Base-by-base conservation (phyloP, 2,888 invertebrate species). In the Orthosia gracilis region DNA sequence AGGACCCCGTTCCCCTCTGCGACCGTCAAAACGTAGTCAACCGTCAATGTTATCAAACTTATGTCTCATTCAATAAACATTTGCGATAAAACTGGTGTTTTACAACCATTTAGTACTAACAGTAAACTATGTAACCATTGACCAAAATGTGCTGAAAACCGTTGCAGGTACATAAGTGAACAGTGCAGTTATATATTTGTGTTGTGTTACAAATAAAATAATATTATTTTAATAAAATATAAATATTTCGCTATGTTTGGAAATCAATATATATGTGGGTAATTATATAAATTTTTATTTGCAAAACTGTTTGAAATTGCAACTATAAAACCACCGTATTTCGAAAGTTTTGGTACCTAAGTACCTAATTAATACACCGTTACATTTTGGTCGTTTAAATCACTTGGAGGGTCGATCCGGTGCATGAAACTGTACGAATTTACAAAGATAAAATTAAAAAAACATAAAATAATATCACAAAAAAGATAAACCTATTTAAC, bases 191-290 rank as follows among this genome's bases (percentile, higher is more conserved):
- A 12, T 18, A 12, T 21, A 45, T 45, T 58, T 13, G 17, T 13
- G 26, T 15, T 5, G 15, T 50, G 23, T n/a, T 7, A 7, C 11
- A 59, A 65, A 23, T 67, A n/a, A 57, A 54, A 0, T 62, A n/a
- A 31, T 18, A n/a, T n/a, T n/a, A 26, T 17, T 52, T 59, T 63
- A 9, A 40, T 40, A 40, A 0, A 4, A 9, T 40, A 13, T 50
- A 67, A 70, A 67, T 64, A 61, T 54, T 23, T 13, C 18, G 49
- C 40, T 18, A 80, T 83, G 80, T 58, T 69, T 23, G 49, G 4
- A 45, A 49, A 50, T n/a, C 58, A 47, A 50, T 47, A 50, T 71
- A 69, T 78, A 52, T 59, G 83, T 80, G 21, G 13, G 83, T 80
- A 47, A n/a, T 23, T 54, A 7, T 45, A 47, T 55, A 17, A 23